A percentile compares a stretch with the other conserved stretches of the same genome.
These are phyloP conservation scores for Diadema setosum DNA, from an alignment of 35 echinoderm and acorn worm species.

Conservation along the genomic window DNA sequence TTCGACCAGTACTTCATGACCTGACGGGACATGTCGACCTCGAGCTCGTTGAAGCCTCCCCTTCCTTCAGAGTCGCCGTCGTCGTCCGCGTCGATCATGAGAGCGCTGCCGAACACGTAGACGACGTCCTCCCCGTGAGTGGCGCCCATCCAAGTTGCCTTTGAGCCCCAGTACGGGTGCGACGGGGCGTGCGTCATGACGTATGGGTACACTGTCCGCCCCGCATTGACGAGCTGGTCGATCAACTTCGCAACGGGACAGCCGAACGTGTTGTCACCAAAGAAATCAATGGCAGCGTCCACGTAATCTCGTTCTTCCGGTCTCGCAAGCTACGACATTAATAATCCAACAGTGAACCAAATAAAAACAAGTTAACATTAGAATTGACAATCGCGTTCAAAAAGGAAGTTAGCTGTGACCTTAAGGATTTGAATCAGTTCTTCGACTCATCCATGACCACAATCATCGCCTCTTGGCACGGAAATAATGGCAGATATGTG, in stretches of 20 bases:
- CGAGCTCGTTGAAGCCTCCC: neutral
- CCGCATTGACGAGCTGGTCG: neutral
- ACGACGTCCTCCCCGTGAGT: neutral
- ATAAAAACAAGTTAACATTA: too few relatives aligned
- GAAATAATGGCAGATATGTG: too few relatives aligned
- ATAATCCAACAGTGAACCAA: too few relatives aligned
- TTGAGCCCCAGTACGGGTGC: neutral
- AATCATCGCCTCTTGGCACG: too few relatives aligned
- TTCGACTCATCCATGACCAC: too few relatives aligned
- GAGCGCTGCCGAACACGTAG: neutral
- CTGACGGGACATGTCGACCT: neutral
- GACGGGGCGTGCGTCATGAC: neutral
- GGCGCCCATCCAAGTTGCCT: neutral
- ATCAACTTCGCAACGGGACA: neutral
- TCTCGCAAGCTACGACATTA: too few relatives aligned
- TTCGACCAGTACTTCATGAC: conserved; percentile 15
- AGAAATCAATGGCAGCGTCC: neutral
- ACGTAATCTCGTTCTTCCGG: neutral
- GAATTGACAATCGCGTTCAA: too few relatives aligned
- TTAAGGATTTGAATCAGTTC: too few relatives aligned
- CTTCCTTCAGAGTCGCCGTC: neutral
- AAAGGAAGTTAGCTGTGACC: too few relatives aligned
- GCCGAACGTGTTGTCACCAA: neutral
- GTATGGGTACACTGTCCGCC: neutral
- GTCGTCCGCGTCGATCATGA: neutral